These are phyloP conservation scores for Pyrocoelia pectoralis DNA, from an alignment of 2,888 invertebrate species.

Conservation along the genomic window DNA sequence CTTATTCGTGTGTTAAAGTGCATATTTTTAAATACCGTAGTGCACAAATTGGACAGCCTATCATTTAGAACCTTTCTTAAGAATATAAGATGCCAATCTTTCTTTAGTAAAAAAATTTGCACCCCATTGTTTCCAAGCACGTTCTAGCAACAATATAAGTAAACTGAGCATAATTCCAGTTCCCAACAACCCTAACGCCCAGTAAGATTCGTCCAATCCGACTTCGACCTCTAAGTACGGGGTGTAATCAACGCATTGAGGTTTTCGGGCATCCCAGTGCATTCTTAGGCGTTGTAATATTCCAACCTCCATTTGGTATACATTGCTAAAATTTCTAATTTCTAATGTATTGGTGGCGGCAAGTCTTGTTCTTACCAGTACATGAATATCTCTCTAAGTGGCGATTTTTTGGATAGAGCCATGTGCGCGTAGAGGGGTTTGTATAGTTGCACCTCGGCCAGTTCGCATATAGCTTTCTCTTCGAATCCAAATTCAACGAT, in stretches of 20 bases:
- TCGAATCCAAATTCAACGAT: constrained; percentile 50
- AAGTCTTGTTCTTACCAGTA: constrained; percentile 63
- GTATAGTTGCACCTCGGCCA: constrained; percentile 50
- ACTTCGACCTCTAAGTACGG: constrained; percentile 63
- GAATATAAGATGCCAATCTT: no score
- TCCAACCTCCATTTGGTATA: constrained; percentile 68
- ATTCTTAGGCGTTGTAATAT: constrained; percentile 65
- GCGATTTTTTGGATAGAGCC: constrained; percentile 67
- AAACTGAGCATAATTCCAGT: constrained; percentile 61
- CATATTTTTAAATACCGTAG: no score
- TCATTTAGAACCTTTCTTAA: no score
- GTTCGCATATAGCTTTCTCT: constrained; percentile 52
- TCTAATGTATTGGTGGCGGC: background rate
- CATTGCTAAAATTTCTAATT: constrained; percentile 60
- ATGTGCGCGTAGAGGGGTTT: constrained; percentile 47
- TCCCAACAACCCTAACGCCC: constrained; percentile 63
- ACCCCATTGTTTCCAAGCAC: background rate
- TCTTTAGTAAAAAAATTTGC: background rate
- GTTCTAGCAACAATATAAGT: constrained; percentile 48
- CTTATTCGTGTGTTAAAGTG: no score
- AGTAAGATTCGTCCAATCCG: constrained; percentile 66
- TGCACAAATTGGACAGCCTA: no score
- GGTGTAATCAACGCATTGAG: constrained; percentile 64
- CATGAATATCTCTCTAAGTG: constrained; percentile 68
- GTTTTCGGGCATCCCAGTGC: constrained; percentile 67